phyloP scores from a whole-genome alignment of 2,888 invertebrate genomes.

The Pocota personata region DNA sequence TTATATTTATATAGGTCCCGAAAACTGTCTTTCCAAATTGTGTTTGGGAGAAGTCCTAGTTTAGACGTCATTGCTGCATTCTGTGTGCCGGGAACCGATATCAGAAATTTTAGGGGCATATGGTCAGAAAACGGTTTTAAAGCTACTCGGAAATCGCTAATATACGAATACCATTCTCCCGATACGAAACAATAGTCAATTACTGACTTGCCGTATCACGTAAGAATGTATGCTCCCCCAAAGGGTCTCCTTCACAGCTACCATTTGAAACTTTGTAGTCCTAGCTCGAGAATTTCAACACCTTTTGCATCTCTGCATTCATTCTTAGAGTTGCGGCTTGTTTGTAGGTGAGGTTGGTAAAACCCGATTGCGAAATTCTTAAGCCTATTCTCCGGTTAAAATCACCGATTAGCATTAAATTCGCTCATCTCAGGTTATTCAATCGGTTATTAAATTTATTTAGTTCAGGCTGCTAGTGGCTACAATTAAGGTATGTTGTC shows the following conservation, averaged over 20 bases:
- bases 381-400: neutral
- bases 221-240: slow-evolving; percentile 1
- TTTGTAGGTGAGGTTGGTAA: neutral
- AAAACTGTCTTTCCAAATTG: neutral
- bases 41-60: neutral
- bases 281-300: neutral
- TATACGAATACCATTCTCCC: neutral
- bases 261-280: slow-evolving; percentile 6
- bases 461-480: neutral
- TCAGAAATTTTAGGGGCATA: neutral
- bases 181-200: slow-evolving; percentile 14
- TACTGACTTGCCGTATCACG: slow-evolving; percentile 6
- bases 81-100: neutral
- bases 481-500: slow-evolving; percentile 3
- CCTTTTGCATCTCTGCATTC: neutral
- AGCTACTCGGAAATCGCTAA: neutral
- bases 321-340: neutral
- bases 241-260: neutral
- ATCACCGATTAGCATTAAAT: neutral
- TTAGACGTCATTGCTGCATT: neutral
- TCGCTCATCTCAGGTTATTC: neutral
- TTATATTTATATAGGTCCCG: neutral
- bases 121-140: slow-evolving; percentile 1
- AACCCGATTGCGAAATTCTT: neutral
- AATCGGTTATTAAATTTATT: neutral